Conservation (phyloP, 2,797 vertebrate species). For the Euphonia xanthogaster region DNA sequence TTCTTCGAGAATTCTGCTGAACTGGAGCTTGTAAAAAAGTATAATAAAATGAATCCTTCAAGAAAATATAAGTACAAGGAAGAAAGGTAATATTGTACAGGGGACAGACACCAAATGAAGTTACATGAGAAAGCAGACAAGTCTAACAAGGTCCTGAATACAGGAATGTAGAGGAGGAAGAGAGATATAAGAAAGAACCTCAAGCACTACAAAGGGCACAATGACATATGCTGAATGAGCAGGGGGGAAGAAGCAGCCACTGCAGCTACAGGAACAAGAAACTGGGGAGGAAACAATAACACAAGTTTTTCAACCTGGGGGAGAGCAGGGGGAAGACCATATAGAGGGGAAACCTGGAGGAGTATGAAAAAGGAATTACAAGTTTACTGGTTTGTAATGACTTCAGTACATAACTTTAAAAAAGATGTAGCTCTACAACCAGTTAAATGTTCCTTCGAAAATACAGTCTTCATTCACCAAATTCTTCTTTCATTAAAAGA, state of each 20-base stretch:
- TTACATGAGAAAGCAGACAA: background rate
- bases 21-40: background rate
- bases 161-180: background rate
- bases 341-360: background rate
- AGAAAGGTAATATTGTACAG: background rate
- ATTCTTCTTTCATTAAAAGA: background rate
- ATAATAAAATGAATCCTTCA: background rate
- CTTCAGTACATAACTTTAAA: background rate
- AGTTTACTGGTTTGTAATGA: background rate
- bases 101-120: background rate
- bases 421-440: background rate
- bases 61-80: background rate
- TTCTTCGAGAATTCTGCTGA: background rate
- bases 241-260: background rate
- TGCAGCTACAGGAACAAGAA: background rate
- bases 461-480: background rate
- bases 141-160: background rate
- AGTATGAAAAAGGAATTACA: background rate
- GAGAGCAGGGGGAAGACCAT: background rate
- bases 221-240: accelerated
- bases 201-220: background rate
- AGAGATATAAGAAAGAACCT: background rate
- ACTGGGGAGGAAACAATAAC: background rate
- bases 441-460: background rate
- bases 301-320: background rate